Conservation (phyloP, 2,113 vertebrate genomes). For the Promerops cafer region DNA sequence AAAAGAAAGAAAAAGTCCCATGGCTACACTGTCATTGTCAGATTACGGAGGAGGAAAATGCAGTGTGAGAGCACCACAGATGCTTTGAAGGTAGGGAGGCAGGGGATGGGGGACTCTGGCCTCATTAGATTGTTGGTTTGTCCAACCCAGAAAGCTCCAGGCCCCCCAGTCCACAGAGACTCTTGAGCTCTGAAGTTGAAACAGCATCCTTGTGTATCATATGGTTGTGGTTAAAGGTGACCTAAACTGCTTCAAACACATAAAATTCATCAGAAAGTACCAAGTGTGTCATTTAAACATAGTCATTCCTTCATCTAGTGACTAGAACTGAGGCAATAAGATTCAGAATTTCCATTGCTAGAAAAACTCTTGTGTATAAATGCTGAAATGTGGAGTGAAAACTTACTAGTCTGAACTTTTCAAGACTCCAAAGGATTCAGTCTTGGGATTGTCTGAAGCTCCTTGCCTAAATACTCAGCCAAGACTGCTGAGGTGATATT, state of each 20-base stretch:
- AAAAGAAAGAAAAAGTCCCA: background rate
- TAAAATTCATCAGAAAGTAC: background rate
- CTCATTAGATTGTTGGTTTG: background rate
- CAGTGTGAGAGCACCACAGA: conserved; percentile 39
- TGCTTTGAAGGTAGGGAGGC: conserved; percentile 22
- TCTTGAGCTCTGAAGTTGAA: conserved; percentile 61
- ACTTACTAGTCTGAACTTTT: background rate
- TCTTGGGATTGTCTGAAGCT: conserved; percentile 48
- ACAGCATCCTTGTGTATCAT: conserved; percentile 58
- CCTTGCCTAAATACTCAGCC: conserved; percentile 59
- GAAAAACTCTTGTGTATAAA: background rate
- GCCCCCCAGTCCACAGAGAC: conserved; percentile 12
- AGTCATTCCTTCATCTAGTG: background rate
- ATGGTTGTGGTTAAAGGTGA: conserved; percentile 56
- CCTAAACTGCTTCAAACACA: background rate
- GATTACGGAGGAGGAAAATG: conserved; percentile 42
- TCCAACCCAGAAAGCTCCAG: background rate
- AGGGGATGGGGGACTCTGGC: background rate
- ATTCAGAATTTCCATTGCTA: background rate
- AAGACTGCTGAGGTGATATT: background rate
- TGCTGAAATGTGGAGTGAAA: background rate
- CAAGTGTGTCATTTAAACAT: background rate
- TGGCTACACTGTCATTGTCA: background rate
- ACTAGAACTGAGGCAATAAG: background rate
- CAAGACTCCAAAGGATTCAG: background rate